Conservation (phyloP, 2,888 invertebrate genomes). For the Perizoma flavofasciatum region DNA sequence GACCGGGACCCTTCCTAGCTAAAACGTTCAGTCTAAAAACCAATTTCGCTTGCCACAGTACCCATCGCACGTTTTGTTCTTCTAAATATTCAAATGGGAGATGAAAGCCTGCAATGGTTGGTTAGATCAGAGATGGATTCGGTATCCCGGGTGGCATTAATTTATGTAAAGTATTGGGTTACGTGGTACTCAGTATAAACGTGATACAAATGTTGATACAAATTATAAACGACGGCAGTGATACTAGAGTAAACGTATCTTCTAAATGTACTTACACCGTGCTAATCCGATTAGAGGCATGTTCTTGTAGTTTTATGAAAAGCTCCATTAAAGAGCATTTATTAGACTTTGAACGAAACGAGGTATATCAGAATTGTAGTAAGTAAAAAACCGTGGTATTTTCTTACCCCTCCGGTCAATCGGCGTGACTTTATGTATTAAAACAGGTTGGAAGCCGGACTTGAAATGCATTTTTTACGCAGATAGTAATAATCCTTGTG, state of each 20-base stretch:
- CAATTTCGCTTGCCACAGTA: constrained; percentile 51
- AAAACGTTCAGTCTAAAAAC: constrained; percentile 51
- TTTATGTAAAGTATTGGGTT: constrained; percentile 76
- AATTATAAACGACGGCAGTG: constrained; percentile 55
- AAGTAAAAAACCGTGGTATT: no score
- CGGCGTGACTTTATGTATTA: no score
- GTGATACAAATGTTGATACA: constrained; percentile 72
- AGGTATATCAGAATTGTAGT: no score
- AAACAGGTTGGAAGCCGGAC: no score
- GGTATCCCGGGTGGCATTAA: constrained; percentile 60
- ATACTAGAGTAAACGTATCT: constrained; percentile 43
- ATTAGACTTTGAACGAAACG: no score
- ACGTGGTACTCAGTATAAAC: constrained; percentile 70
- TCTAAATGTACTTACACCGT: not conserved
- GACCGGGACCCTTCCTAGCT: constrained; percentile 49
- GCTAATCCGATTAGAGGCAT: not conserved
- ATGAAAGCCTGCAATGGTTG: constrained; percentile 72
- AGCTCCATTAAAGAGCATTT: no score
- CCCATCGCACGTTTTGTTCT: constrained; percentile 63
- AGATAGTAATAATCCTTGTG: no score
- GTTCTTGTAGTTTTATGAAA: not conserved
- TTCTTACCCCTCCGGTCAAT: no score
- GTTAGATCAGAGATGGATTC: constrained; percentile 67
- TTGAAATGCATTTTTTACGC: no score
- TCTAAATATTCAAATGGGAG: constrained; percentile 71